Evolutionary conservation across 2,888 invertebrate genomes (phyloP), one percentile per base, ranked within the genome.

Genomic region (Cetonia aurata): DNA sequence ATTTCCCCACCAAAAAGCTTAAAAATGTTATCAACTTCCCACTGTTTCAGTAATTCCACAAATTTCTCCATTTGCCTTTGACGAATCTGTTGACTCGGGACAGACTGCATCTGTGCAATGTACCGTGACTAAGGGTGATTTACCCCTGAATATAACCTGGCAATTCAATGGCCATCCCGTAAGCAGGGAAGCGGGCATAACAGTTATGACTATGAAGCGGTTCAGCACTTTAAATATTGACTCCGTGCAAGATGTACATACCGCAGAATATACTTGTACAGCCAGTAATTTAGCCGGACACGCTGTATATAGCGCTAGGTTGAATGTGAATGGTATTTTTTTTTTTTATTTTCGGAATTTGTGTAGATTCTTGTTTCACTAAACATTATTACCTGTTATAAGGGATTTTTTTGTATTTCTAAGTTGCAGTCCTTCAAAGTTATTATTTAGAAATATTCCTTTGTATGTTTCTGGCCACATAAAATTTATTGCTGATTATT

Each of bases 91-190:
- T 59, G 92, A 93, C 79, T 91, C 92, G 70, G 93, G 93, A 6
- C 93, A 93, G 72, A 89, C 91, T 74, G 91, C 92, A 33, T 92
- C 92, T 69, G 88, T 92, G 1, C 89, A 91, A 75, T 94, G 93
- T 81, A 90, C 91, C 86, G 90, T 93, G 55, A 88, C 89, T 50
- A 92, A 92, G 82, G 93, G 95, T 55, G 95, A 95, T 80, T 86
- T 70, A 57, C 92, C 93, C 52, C 86, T 93, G 77, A 88, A 88
- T 80, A 90, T 93, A 76, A 86, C 86, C 55, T 93, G 71, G 71
- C 42, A 62, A 13, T 65, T 71, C 17, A 89, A 92, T 80, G 90
- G 89, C 79, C 85, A 86, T 73, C 87, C 88, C 70, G 88, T 91
- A 81, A 87, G 87, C 78, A 87, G 83, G 82, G 84, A 86, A 42